A percentile compares a stretch with the other conserved stretches of the same genome.
phyloP scores from a whole-genome alignment of 2,797 vertebrate genomes.

The Meriones psammophilus region DNA sequence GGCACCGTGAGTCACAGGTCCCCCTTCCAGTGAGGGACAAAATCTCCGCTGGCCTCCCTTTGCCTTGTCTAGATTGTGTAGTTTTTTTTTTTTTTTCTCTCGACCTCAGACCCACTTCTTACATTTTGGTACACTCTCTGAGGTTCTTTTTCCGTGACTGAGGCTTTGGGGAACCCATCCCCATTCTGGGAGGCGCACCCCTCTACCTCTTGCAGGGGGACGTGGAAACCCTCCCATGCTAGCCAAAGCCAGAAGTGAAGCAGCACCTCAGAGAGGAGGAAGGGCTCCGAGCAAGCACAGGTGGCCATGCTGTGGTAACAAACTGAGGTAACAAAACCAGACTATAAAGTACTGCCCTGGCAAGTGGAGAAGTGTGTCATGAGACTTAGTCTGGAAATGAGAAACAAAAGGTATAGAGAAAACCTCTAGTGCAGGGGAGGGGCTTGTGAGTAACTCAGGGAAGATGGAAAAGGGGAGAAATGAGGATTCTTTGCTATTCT shows the following conservation, averaged over 20 bases:
- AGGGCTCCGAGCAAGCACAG: not conserved
- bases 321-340: not conserved
- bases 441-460: not conserved
- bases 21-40: not conserved
- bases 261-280: not conserved
- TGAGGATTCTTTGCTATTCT: not conserved
- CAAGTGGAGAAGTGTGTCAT: not conserved
- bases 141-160: not conserved
- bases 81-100: not conserved
- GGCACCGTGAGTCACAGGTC: not conserved
- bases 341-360: not conserved
- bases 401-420: not conserved
- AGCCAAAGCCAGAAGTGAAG: not conserved
- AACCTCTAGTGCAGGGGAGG: not conserved
- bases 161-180: not conserved
- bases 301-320: not conserved
- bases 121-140: not conserved
- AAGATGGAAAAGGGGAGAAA: not conserved
- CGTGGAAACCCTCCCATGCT: not conserved
- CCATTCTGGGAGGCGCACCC: not conserved
- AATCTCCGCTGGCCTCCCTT: not conserved
- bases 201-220: not conserved
- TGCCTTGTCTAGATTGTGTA: not conserved
- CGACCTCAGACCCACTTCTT: not conserved
- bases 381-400: not conserved